A percentile compares a stretch with the other conserved stretches of the same genome.
These are phyloP conservation scores for Egretta garzetta DNA, from an alignment of 2,113 vertebrate species.

Conservation along the genomic window DNA sequence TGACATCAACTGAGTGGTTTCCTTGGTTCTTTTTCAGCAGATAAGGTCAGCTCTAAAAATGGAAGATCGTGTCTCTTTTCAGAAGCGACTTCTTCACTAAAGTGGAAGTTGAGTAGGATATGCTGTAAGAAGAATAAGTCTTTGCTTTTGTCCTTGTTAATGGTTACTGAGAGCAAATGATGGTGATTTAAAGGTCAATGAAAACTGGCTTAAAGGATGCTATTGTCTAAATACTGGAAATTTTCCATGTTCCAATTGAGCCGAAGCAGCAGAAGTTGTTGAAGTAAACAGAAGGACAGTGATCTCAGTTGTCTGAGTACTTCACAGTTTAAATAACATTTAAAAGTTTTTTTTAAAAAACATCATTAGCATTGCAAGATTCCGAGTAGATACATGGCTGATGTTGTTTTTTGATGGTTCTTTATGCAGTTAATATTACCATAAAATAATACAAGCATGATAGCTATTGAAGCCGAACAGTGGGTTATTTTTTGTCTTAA, in stretches of 20 bases:
- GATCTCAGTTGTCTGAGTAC: background rate
- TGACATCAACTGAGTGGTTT: background rate
- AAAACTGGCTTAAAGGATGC: background rate
- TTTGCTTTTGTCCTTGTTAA: background rate
- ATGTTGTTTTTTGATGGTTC: background rate
- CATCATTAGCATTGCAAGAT: background rate
- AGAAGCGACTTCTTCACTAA: background rate
- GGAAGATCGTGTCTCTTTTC: background rate
- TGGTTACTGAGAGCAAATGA: conserved; percentile 1
- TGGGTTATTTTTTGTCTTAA: conserved; percentile 3
- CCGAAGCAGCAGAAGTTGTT: background rate
- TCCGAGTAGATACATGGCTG: background rate
- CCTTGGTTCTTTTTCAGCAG: background rate
- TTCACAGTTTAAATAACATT: background rate
- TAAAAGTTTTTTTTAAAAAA: background rate
- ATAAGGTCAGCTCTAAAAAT: background rate
- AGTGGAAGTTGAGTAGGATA: background rate
- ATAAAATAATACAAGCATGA: background rate
- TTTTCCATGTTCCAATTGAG: conserved; percentile 10
- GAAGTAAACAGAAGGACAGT: background rate
- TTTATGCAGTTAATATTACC: background rate
- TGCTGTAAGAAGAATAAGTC: background rate
- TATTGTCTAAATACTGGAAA: background rate
- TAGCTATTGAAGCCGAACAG: background rate
- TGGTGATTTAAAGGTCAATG: conserved; percentile 5